These are phyloP conservation scores for Stegodyphus dumicola DNA, from an alignment of 1,140 invertebrate species.

Conservation along the genomic window DNA sequence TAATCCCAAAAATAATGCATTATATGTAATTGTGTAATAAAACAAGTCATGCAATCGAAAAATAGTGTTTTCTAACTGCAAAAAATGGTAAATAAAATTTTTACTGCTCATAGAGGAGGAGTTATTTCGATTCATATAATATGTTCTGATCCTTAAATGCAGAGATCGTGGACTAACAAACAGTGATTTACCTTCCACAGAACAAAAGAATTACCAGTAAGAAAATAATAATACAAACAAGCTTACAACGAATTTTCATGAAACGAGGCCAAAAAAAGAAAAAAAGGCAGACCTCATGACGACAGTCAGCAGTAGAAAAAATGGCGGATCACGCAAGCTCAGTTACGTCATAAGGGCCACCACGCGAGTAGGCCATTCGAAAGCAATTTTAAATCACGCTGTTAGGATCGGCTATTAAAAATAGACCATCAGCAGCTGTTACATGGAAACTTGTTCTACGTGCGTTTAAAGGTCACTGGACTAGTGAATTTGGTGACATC, in stretches of 20 bases:
- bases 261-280: neutral
- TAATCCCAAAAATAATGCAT: too few relatives aligned
- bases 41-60: too few relatives aligned
- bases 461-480: too few relatives aligned
- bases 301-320: conserved; percentile 3
- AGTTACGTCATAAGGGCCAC: neutral
- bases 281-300: conserved; percentile 4
- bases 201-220: conserved; percentile 4
- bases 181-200: neutral
- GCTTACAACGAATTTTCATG: neutral
- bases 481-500: too few relatives aligned
- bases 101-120: too few relatives aligned
- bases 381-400: conserved; percentile 3
- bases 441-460: neutral
- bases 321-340: neutral
- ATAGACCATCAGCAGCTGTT: neutral
- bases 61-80: too few relatives aligned
- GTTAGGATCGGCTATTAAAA: neutral
- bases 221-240: neutral
- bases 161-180: too few relatives aligned
- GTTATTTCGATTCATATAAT: too few relatives aligned
- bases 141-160: too few relatives aligned
- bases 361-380: neutral
- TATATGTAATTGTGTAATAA: too few relatives aligned
- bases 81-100: too few relatives aligned